Evolutionary conservation across 2,888 invertebrate species (phyloP).

Genomic region (Drosophila stalkeri): DNA sequence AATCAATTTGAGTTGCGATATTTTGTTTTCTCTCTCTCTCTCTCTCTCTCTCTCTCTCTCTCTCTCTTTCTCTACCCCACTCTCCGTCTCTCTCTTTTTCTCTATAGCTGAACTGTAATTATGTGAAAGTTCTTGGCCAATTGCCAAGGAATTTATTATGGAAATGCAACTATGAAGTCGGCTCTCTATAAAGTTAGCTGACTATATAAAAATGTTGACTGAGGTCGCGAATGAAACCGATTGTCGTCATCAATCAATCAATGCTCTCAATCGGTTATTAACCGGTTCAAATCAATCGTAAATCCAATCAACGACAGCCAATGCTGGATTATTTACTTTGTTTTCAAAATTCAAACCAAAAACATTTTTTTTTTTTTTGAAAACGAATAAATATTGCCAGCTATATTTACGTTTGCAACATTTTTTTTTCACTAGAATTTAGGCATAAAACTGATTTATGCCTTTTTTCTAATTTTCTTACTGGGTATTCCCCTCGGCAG

Average conservation of each 20-base stretch:
- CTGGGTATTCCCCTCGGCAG: background rate
- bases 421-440: background rate
- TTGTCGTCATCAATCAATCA: constrained; percentile 40
- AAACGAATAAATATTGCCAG: background rate
- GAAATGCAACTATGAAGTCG: constrained; percentile 16
- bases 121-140: constrained; percentile 37
- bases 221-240: constrained; percentile 30
- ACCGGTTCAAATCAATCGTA: background rate
- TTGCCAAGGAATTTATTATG: constrained; percentile 38
- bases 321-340: background rate
- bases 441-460: background rate
- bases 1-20: constrained; percentile 13
- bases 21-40: background rate
- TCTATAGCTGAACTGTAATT: constrained; percentile 19
- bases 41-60: background rate
- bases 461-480: background rate
- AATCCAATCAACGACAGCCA: background rate
- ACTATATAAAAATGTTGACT: constrained; percentile 21
- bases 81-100: background rate
- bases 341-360: background rate
- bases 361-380: background rate
- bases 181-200: constrained; percentile 11
- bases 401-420: background rate
- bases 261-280: background rate
- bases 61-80: background rate